Evolutionary conservation across 2,113 vertebrate genomes (phyloP), one percentile per base, ranked within the genome.

Genomic region (Pygoscelis antarcticus): DNA sequence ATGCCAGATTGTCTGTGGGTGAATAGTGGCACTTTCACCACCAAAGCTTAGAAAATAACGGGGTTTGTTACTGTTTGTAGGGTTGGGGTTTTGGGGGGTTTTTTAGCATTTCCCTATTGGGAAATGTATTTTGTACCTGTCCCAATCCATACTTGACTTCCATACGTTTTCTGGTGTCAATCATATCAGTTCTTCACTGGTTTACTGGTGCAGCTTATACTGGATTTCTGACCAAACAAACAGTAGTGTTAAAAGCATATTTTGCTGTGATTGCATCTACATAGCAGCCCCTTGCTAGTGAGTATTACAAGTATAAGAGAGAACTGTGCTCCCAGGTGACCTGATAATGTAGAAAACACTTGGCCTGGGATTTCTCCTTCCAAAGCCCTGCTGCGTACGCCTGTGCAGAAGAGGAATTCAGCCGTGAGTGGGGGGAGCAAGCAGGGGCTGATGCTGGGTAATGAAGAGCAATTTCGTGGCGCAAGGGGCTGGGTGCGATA

Each of bases 391-490:
- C 62, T 32, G 47, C 0, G 0, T 66, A 44, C 1, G 8, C n/a
- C 25, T 51, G 75, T 25, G 72, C 85, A 79, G 51, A 15, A 77
- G 55, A 19, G 46, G 51, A 83, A 4, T 16, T 84, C 21, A 14
- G 52, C 34, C 16, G 30, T 1, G 25, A 44, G 26, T 2, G 36
- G 21, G 46, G n/a, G 14, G 16, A 66, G 47, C 69, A 60, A 49
- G 9, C 1, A 0, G 19, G 23, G 70, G 20, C 47, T 72, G 83
- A 5, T 52, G 79, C 81, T 72, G 62, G 25, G 47, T 15, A 4
- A 8, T 1, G 52, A 72, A 7, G 47, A 89, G 62, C 44, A 34
- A 5, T n/a, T 51, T 20, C 0, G 0, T 82, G 71, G 66, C 0
- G 0, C 55, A 10, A 5, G 78, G 78, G 55, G 40, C 68, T 55